Percentiles rank a stretch among this genome's conserved stretches.
phyloP scores from a whole-genome alignment of 2,797 vertebrate species.

The Lepidocolaptes lacrymiger region DNA sequence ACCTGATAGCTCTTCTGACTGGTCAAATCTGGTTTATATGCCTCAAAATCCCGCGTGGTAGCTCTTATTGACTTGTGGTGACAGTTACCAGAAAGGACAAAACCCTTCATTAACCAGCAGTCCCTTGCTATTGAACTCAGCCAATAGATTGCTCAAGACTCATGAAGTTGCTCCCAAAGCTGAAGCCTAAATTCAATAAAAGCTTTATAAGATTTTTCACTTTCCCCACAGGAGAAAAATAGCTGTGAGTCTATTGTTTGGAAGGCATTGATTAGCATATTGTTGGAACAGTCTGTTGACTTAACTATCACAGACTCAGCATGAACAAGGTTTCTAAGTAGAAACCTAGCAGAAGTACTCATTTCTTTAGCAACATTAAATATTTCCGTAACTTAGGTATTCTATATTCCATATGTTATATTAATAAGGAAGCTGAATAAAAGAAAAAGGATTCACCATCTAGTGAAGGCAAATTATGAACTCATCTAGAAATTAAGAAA shows the following conservation, averaged over 20 bases:
- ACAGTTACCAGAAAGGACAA: not conserved
- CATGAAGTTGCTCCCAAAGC: not conserved
- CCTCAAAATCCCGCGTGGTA: not conserved
- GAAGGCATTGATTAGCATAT: constrained; percentile 38
- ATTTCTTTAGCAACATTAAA: not conserved
- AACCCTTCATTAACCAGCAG: not conserved
- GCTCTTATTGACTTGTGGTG: not conserved
- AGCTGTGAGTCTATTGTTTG: constrained; percentile 10
- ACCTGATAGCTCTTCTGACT: not conserved
- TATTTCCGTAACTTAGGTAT: not conserved
- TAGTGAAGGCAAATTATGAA: not conserved
- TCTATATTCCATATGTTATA: not conserved
- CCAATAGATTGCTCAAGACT: not conserved
- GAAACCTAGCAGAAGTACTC: not conserved
- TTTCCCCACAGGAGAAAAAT: not conserved
- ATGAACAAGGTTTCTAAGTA: not conserved
- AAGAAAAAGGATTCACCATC: not conserved
- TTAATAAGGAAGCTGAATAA: not conserved
- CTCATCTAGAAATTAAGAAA: not conserved
- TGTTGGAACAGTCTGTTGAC: constrained; percentile 37
- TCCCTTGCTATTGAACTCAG: not conserved
- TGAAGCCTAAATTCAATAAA: constrained; percentile 5
- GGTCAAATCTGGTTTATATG: not conserved
- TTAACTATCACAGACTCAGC: constrained; percentile 2
- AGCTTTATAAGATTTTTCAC: constrained; percentile 16